Base-by-base conservation (phyloP, 2,888 invertebrate species). In the Nemurella pictetii region DNA sequence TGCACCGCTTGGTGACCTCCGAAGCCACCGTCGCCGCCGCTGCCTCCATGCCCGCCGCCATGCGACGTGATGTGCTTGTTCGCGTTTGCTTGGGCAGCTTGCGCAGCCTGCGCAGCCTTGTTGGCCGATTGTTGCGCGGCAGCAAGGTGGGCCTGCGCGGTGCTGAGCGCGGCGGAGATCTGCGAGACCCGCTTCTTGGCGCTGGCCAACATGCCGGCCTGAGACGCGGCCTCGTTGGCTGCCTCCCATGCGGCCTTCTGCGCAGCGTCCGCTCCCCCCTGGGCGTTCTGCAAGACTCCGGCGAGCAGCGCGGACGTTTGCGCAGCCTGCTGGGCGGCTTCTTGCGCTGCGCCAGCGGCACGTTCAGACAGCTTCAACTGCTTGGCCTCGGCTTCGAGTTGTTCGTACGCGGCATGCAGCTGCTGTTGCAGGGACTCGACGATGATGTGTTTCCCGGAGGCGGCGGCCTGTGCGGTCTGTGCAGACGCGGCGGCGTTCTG, bases 351-450 rank as follows among this genome's bases (percentile, higher is more conserved):
- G 28, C 28, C 28, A 12, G 78, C 78, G 20, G 78, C 28, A 7
- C 30, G 78, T 30, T 78, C 78, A 29, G 78, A 27, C 30, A 28
- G 27, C 30, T 78, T 27, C 27, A 78, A n/a, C 78, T 78, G 78
- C 30, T 28, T 30, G 9, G 78, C 78, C 30, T 78, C 78, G 7
- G 78, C 78, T 15, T 78, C 78, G 4, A 78, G 28, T 30, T 78
- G 78, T 15, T 28, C 78, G 27, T 78, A 30, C 7, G 78, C 78
- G 28, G 26, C 78, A 30, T 78, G 78, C 30, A 78, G 78, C 30
- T 78, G 78, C 28, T 78, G 78, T 29, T 78, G 78, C 78, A 78
- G 78, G 30, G 78, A 78, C 28, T 78, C 28, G 78, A 78, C 78
- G 20, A 78, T n/a, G 78, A 30, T 78, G n/a, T 78, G 78, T 15